Percentiles rank a stretch among this genome's conserved stretches.
These are phyloP conservation scores for Caranx ignobilis DNA, from an alignment of 2,113 vertebrate species.

Conservation along the genomic window DNA sequence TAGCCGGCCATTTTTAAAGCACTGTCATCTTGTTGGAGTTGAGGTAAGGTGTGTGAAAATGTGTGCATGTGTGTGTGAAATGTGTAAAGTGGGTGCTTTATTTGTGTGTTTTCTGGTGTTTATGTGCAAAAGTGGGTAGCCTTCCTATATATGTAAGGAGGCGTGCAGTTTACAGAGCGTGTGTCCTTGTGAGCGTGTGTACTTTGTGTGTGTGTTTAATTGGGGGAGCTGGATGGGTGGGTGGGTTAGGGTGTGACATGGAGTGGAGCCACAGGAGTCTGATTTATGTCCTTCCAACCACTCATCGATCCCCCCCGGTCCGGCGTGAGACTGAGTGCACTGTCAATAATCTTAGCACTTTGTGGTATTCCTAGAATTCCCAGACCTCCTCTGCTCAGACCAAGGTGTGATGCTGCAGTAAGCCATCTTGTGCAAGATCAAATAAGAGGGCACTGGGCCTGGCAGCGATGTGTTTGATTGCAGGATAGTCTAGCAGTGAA, in stretches of 20 bases:
- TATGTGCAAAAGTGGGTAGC: conserved; percentile 12
- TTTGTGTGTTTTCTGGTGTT: conserved; percentile 47
- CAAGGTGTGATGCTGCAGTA: conserved; percentile 73
- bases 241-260: conserved; percentile 69
- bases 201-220: conserved; percentile 55
- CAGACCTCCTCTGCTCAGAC: conserved; percentile 59
- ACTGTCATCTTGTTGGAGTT: conserved; percentile 77
- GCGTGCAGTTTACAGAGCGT: conserved; percentile 29
- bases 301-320: conserved; percentile 74
- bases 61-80: conserved; percentile 24
- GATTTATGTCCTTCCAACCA: conserved; percentile 80
- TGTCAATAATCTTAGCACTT: conserved; percentile 82
- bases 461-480: conserved; percentile 46
- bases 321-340: conserved; percentile 80
- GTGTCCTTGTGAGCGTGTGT: conserved; percentile 36
- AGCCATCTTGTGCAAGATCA: conserved; percentile 73
- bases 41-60: conserved; percentile 71
- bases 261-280: conserved; percentile 70
- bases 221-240: conserved; percentile 66
- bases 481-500: conserved; percentile 29
- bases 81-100: conserved; percentile 37
- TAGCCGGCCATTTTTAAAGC: conserved; percentile 85
- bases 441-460: conserved; percentile 50
- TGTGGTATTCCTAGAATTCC: conserved; percentile 82
- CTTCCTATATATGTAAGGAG: conserved; percentile 10